Evolutionary conservation across 2,113 vertebrate genomes (phyloP), one percentile per base, ranked within the genome.

Genomic region (Origma solitaria): DNA sequence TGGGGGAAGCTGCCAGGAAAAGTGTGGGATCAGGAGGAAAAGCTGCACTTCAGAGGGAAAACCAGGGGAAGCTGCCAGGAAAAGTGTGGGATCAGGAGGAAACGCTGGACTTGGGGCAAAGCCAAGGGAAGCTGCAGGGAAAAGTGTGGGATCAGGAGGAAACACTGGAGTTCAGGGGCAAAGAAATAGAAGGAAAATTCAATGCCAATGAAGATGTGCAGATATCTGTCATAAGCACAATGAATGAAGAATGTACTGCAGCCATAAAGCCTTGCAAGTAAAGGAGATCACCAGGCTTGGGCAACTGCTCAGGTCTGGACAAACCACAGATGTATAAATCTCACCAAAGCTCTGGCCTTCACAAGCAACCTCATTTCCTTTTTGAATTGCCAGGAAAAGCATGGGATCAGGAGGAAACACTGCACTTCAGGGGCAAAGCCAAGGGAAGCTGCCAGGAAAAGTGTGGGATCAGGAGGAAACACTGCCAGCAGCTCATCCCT

Each of bases 311-410:
- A 96, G 98, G 98, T 98, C 98, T 98, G 98, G 98, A 98, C 97
- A 98, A 98, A 97, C 98, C 98, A 97, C 98, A 98, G 98, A 98
- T 98, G 98, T 98, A 98, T 87, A 98, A 98, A 98, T 99, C 99
- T 98, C 98, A 99, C 99, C 99, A 99, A 99, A 99, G 99, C 98
- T 98, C 98, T 98, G 98, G 98, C 98, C 98, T 99, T 99, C 98
- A 98, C 97, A 97, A 98, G 98, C 98, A 98, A 99, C 98, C 98
- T 99, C 98, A 98, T 98, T 98, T 98, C 96, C 96, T 97, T 98
- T 97, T 96, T 95, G 96, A 97, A 97, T 98, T 97, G 86, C n/a
- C n/a, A n/a, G n/a, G n/a, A n/a, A n/a, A n/a, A n/a, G n/a, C n/a
- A n/a, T n/a, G n/a, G n/a, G n/a, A n/a, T n/a, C n/a, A n/a, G n/a